Conservation (phyloP, 2,888 invertebrate genomes). For the Dynastes tityus region DNA sequence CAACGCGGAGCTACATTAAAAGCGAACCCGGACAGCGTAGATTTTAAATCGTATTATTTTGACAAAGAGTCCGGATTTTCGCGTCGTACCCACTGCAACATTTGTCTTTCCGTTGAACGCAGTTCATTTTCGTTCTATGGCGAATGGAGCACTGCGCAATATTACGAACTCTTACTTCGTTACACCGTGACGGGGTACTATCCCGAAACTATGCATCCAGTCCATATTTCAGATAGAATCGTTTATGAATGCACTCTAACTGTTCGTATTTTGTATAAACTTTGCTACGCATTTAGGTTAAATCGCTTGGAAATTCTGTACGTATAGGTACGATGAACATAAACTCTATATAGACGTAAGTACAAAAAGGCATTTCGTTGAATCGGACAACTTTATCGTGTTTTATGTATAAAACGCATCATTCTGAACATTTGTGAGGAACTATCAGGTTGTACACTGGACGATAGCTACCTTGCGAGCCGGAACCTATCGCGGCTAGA, state of each 20-base stretch:
- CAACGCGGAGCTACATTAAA: not conserved
- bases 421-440: no score
- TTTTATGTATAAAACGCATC: not conserved
- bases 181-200: not conserved
- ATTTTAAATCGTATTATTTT: conserved; percentile 39
- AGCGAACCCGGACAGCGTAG: conserved; percentile 1
- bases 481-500: no score
- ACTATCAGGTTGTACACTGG: no score
- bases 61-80: conserved; percentile 35
- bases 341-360: conserved; percentile 3
- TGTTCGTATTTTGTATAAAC: conserved; percentile 23
- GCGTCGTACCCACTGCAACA: not conserved
- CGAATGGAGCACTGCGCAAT: not conserved
- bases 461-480: no score
- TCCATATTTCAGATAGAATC: not conserved
- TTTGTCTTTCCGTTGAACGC: conserved; percentile 13
- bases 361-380: conserved; percentile 11
- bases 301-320: conserved; percentile 34
- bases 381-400: not conserved
- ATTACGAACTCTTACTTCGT: conserved; percentile 11
- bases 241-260: conserved; percentile 10
- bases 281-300: conserved; percentile 19
- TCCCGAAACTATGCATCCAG: not conserved
- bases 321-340: conserved; percentile 6
- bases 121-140: conserved; percentile 14